Conservation (phyloP, 2,797 vertebrate genomes). For the Emydoidea blandingii region DNA sequence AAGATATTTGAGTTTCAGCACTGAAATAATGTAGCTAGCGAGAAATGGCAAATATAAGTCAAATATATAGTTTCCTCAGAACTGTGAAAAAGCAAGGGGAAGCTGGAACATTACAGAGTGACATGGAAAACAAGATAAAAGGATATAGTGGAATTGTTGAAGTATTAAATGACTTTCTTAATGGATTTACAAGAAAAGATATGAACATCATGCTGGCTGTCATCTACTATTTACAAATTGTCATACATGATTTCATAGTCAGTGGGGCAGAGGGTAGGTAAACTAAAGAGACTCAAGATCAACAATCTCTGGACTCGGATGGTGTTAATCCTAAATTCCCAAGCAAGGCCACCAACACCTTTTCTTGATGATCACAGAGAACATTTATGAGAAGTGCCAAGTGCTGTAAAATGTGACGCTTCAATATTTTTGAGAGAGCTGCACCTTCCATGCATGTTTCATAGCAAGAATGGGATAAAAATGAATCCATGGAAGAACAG, state of each 20-base stretch:
- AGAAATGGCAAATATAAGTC: neutral
- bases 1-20: neutral
- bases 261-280: neutral
- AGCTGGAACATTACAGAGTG: constrained; percentile 7
- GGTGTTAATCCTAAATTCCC: constrained; percentile 32
- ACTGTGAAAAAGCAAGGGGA: constrained; percentile 34
- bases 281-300: constrained; percentile 25
- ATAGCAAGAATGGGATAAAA: neutral
- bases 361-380: constrained; percentile 1
- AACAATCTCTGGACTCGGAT: constrained; percentile 28
- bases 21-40: neutral
- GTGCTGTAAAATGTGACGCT: neutral
- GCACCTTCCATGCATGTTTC: neutral
- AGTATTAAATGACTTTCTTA: constrained; percentile 70
- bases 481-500: neutral
- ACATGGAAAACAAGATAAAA: constrained; percentile 60
- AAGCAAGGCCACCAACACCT: neutral
- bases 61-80: constrained; percentile 2
- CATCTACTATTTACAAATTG: constrained; percentile 49
- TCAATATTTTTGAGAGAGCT: neutral
- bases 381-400: neutral
- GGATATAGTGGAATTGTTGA: constrained; percentile 36
- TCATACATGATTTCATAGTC: constrained; percentile 43
- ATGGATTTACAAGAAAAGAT: constrained; percentile 46
- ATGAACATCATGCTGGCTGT: constrained; percentile 3